These are phyloP conservation scores for Drosophila nasuta DNA, from an alignment of 1,140 invertebrate species.

Conservation along the genomic window DNA sequence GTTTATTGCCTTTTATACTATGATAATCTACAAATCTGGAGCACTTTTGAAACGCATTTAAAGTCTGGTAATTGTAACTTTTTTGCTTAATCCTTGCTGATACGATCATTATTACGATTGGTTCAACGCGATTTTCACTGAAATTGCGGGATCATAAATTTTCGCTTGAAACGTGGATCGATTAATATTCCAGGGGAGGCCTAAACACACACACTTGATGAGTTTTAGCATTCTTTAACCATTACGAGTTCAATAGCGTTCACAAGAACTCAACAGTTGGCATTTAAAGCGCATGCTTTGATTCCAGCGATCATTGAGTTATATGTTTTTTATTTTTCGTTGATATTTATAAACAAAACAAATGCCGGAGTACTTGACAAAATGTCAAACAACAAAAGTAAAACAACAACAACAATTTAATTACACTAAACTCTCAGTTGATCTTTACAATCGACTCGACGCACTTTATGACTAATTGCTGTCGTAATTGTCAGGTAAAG, in stretches of 20 bases:
- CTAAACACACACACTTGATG: slow-evolving; percentile 28
- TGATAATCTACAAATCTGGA: slow-evolving; percentile 19
- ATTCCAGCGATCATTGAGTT: slow-evolving; percentile 39
- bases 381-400: slow-evolving; percentile 49
- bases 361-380: slow-evolving; percentile 54
- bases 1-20: slow-evolving; percentile 24
- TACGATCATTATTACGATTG: too few species aligned
- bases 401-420: slow-evolving; percentile 43
- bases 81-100: not conserved
- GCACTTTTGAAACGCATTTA: slow-evolving; percentile 35
- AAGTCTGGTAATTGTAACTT: slow-evolving; percentile 34
- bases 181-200: slow-evolving; percentile 42
- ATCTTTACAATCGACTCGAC: slow-evolving; percentile 78
- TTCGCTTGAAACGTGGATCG: slow-evolving; percentile 25
- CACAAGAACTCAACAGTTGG: slow-evolving; percentile 65
- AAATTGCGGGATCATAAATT: slow-evolving; percentile 38
- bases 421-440: slow-evolving; percentile 61
- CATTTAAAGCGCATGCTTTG: slow-evolving; percentile 73
- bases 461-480: slow-evolving; percentile 76
- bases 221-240: slow-evolving; percentile 50
- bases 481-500: slow-evolving; percentile 41
- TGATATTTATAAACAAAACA: slow-evolving; percentile 66
- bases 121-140: slow-evolving; percentile 17
- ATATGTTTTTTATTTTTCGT: slow-evolving; percentile 25
- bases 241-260: slow-evolving; percentile 79